Percentiles rank a stretch among this genome's conserved stretches.
Evolutionary conservation across 2,888 invertebrate species (phyloP).

Genomic region (Orthosia gothica): DNA sequence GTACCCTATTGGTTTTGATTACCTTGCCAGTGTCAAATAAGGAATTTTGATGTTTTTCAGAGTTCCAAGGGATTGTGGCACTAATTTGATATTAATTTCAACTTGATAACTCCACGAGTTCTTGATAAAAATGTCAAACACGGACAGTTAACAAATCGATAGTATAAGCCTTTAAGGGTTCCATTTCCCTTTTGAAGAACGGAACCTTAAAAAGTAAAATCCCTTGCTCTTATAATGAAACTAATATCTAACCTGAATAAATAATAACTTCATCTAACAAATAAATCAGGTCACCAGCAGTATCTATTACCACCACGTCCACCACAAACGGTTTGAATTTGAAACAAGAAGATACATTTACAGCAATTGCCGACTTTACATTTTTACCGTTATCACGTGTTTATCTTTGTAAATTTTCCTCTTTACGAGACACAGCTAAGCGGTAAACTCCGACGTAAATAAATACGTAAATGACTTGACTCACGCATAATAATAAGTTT

Average conservation of each 20-base stretch:
- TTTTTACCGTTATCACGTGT: conserved; percentile 54
- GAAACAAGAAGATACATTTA: conserved; percentile 12
- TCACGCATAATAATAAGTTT: conserved; percentile 46
- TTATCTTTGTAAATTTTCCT: conserved; percentile 55
- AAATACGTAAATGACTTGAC: conserved; percentile 37
- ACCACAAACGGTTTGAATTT: neutral
- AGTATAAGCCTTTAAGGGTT: no score
- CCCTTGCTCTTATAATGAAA: neutral
- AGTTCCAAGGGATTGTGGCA: no score
- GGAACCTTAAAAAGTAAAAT: no score
- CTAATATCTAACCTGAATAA: neutral
- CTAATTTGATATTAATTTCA: no score
- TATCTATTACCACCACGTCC: conserved; percentile 3
- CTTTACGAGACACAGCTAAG: conserved; percentile 47
- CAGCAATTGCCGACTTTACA: conserved; percentile 33
- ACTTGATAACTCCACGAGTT: no score
- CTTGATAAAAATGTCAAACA: no score
- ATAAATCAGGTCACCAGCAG: neutral
- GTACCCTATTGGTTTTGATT: no score
- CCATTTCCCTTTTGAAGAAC: no score
- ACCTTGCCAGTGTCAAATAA: no score
- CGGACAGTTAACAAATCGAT: no score
- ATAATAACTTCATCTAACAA: neutral
- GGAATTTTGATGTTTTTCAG: no score
- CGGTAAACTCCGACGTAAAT: conserved; percentile 57